Base-by-base conservation (phyloP, 2,113 vertebrate species). In the Neogobius melanostomus region DNA sequence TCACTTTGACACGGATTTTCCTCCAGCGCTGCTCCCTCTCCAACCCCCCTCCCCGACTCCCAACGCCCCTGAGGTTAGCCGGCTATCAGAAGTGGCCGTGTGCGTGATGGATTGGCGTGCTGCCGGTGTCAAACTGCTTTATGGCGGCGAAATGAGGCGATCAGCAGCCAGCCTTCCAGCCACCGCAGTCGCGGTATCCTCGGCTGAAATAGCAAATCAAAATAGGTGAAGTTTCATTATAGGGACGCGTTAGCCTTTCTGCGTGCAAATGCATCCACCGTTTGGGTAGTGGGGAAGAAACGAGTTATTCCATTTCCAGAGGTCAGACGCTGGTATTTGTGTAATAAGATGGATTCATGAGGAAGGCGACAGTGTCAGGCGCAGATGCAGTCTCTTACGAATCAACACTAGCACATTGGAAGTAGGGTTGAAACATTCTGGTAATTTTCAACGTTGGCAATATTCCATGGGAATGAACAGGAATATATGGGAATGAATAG, bases 71-170 rank as follows among this genome's bases (percentile, higher is more conserved):
- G 83, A 86, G 83, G 79, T 84, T 65, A 43, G 50, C 60, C 72
- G 59, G 65, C 82, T 60, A 83, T 87, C 83, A 83, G 86, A 88
- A 87, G 84, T 85, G 81, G 82, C 87, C 87, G 28, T 81, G 64
- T 79, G 84, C 79, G 84, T 92, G 91, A 93, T 92, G 89, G 90
- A 92, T 88, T 92, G 91, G 87, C 89, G 86, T 90, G 88, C 84
- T 85, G 82, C 75, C 83, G 87, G 87, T 88, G 89, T 91, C 89
- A 90, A 91, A 87, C 85, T 82, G 84, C 89, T 90, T 90, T 90
- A 90, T 87, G 83, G 88, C 69, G 85, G 85, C 89, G 85, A 91
- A 92, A 92, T 92, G 90, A 92, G 91, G 81, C 86, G 80, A 87
- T 84, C 75, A 83, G 82, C 78, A 74, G 79, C 80, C 76, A 62